These are phyloP conservation scores for Actinia equina DNA, from an alignment of 64 coral and sea anemone genomes.

Conservation along the genomic window DNA sequence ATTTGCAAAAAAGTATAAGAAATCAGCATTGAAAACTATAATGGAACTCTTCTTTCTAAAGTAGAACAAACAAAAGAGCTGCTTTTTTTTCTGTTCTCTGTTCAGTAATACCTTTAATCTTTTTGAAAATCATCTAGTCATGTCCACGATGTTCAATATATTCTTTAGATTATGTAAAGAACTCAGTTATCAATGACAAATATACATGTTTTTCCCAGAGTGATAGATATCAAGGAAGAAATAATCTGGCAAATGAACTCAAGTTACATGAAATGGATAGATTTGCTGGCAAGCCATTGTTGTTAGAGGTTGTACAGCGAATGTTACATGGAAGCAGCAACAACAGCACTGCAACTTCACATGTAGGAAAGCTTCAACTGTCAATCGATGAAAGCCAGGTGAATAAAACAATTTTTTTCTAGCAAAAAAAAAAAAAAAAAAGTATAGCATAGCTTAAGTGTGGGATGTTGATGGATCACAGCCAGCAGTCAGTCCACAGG, in stretches of 20 bases:
- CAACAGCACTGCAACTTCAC: background rate
- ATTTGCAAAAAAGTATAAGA: too few relatives aligned
- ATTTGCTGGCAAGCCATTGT: constrained; percentile 37
- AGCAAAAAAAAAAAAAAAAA: too few relatives aligned
- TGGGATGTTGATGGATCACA: too few relatives aligned
- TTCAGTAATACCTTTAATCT: too few relatives aligned
- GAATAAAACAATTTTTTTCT: background rate
- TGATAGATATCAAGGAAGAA: constrained; percentile 83
- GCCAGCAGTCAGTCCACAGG: too few relatives aligned
- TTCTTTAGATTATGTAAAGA: background rate
- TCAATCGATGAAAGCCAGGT: background rate
- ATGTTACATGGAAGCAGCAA: constrained; percentile 11
- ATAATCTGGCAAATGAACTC: constrained; percentile 66
- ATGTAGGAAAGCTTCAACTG: background rate
- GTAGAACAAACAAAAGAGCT: too few relatives aligned
- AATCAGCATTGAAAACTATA: too few relatives aligned
- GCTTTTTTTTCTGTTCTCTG: too few relatives aligned
- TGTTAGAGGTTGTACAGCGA: constrained; percentile 66
- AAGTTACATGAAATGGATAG: constrained; percentile 55
- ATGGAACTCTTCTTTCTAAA: too few relatives aligned
- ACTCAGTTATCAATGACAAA: background rate
- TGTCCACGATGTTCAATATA: too few relatives aligned
- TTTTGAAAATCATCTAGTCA: too few relatives aligned
- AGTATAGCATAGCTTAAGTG: too few relatives aligned
- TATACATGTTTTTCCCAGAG: constrained; percentile 39